These are phyloP conservation scores for Melanogrammus aeglefinus DNA, from an alignment of 2,797 vertebrate species.

Conservation along the genomic window DNA sequence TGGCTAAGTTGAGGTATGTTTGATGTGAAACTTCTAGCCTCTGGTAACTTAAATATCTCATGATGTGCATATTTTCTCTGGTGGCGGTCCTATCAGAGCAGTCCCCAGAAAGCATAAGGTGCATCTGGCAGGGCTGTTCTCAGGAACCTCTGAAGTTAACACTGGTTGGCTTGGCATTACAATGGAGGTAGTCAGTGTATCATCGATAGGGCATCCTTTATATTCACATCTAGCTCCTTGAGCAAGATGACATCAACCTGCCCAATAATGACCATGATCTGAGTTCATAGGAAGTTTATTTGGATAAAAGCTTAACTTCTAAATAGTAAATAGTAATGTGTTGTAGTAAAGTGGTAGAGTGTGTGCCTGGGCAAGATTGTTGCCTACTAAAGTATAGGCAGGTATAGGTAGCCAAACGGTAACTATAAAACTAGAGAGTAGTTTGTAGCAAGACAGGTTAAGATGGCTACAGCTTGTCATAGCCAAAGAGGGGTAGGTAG, in stretches of 20 bases:
- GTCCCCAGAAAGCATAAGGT: too few species aligned
- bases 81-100: too few species aligned
- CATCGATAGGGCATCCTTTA: too few species aligned
- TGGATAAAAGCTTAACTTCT: not conserved
- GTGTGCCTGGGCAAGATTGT: not conserved
- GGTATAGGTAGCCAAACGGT: not conserved
- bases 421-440: not conserved
- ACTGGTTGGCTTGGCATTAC: too few species aligned
- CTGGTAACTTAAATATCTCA: conserved; percentile 15
- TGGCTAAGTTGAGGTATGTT: conserved; percentile 12
- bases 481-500: not conserved
- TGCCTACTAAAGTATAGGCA: not conserved
- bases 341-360: not conserved
- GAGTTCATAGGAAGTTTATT: too few species aligned
- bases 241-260: too few species aligned
- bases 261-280: too few species aligned
- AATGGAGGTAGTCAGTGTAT: not conserved
- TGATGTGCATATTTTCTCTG: conserved; percentile 18
- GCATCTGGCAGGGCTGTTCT: not conserved
- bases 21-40: conserved; percentile 20
- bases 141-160: too few species aligned
- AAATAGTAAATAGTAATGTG: not conserved
- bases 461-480: too few species aligned
- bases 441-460: not conserved
- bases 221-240: too few species aligned